phyloP scores from a whole-genome alignment of 2,888 invertebrate genomes.

The Cactoblastis cactorum region DNA sequence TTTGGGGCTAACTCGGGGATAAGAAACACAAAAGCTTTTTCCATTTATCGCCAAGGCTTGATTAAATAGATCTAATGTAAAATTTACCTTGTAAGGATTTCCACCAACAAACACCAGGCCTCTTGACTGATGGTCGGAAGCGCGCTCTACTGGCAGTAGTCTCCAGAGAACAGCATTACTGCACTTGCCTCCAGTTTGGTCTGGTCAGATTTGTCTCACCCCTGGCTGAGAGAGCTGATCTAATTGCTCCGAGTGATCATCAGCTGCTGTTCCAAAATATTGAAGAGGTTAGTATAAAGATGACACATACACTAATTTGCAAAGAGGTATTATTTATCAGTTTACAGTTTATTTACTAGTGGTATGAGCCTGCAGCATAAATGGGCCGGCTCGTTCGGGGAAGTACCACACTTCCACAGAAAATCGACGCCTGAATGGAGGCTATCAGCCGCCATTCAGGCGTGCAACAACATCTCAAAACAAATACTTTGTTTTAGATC shows the following conservation, averaged over 20 bases:
- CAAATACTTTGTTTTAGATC: constrained; percentile 57
- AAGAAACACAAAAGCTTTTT: no score
- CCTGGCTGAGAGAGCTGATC: constrained; percentile 85
- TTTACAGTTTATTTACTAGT: no score
- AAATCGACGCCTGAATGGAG: no score
- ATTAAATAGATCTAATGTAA: background rate
- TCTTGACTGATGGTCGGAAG: constrained; percentile 79
- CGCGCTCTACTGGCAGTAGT: constrained; percentile 87
- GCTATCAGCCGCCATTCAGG: no score
- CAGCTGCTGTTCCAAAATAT: constrained; percentile 90
- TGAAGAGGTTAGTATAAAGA: constrained; percentile 81
- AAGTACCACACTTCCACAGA: no score
- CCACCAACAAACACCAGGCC: constrained; percentile 60
- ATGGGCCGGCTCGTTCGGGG: no score
- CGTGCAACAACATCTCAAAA: background rate
- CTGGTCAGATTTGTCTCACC: constrained; percentile 88
- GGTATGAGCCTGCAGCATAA: no score
- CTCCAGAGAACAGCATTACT: constrained; percentile 88
- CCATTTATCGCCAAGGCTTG: no score
- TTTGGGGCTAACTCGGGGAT: no score
- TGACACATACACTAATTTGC: no score
- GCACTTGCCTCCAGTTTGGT: constrained; percentile 87
- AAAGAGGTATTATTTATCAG: background rate
- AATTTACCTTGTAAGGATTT: constrained; percentile 11
- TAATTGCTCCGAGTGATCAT: constrained; percentile 88